Evolutionary conservation across 2,888 invertebrate genomes (phyloP), one percentile per base, ranked within the genome.

Genomic region (Serrognathus titanus): DNA sequence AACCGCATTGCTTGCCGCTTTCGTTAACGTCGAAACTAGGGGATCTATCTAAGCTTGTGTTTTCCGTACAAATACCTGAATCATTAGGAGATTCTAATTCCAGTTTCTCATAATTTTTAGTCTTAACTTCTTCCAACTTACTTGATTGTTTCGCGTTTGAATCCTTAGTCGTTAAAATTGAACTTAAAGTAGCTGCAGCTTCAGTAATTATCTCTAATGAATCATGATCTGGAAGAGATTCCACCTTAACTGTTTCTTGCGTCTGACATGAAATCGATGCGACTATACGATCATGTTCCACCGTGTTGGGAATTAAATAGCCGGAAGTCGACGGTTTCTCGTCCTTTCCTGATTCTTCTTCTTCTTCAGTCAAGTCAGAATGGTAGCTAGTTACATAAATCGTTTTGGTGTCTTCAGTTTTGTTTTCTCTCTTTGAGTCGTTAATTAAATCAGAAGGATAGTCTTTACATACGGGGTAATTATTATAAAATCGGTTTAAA

Each of bases 11-110:
- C 38, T 51, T 55, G 10, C 47, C 58, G 11, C 67, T 56, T 10
- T 67, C 71, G 54, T 64, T 78, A 53, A 79, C 75, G 56, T 85
- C 84, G 2, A 83, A 77, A 57, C 83, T 85, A 1, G 85, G 85
- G 8, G 85, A 84, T 68, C 85, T 76, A 71, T 85, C 85, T 68
- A 88, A 75, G 66, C 87, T 87, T 35, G 88, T 87, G 62, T 86
- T 88, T 72, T 88, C 88, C 20, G 88, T 88, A 69, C 87, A 87
- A 49, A 88, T 85, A 0, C 88, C 88, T 0, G 88, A 88, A 71
- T 88, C 88, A 8, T 80, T 79, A 13, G 82, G 81, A 31, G 78
- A 78, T 52, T 75, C 75, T 36, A 72, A 58, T 50, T 59, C 60
- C 10, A 50, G 46, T 57, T 57, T 61, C 40, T 79, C 61, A 74